These are phyloP conservation scores for Streptopelia turtur DNA, from an alignment of 2,797 vertebrate genomes.

Conservation along the genomic window DNA sequence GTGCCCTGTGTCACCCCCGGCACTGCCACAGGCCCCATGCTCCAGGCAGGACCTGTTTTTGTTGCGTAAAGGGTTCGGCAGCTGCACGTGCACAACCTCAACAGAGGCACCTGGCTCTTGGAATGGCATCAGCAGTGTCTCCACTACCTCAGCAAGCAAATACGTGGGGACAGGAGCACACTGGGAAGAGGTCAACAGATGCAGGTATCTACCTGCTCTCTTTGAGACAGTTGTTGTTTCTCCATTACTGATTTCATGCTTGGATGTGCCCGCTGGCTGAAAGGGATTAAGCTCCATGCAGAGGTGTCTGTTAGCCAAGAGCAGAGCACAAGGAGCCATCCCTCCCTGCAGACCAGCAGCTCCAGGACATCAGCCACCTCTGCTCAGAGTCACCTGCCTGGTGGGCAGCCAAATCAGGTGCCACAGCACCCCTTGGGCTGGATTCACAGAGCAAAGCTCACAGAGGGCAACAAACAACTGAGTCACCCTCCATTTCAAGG, in stretches of 20 bases:
- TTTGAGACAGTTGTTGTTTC: not conserved
- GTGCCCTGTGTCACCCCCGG: not conserved
- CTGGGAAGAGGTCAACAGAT: not conserved
- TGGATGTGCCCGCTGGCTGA: not conserved
- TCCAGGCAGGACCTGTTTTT: not conserved
- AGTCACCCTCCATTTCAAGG: not conserved
- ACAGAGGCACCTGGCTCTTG: not conserved
- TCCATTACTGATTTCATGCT: not conserved
- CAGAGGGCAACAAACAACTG: not conserved
- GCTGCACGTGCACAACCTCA: fast-evolving
- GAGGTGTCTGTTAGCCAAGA: not conserved
- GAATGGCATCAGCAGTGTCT: not conserved
- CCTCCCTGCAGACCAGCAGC: not conserved
- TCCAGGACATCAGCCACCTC: not conserved
- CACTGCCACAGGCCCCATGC: fast-evolving
- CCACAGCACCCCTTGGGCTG: not conserved
- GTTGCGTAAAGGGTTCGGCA: fast-evolving
- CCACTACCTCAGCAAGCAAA: not conserved
- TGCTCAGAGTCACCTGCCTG: not conserved
- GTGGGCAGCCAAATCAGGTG: not conserved
- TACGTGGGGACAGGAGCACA: fast-evolving
- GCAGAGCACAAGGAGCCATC: not conserved
- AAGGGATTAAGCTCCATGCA: not conserved
- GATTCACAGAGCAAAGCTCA: not conserved
- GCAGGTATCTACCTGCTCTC: not conserved